Evolutionary conservation across 2,888 invertebrate genomes (phyloP), one percentile per base, ranked within the genome.

Genomic region (Cataglyphis rosenhaueri): DNA sequence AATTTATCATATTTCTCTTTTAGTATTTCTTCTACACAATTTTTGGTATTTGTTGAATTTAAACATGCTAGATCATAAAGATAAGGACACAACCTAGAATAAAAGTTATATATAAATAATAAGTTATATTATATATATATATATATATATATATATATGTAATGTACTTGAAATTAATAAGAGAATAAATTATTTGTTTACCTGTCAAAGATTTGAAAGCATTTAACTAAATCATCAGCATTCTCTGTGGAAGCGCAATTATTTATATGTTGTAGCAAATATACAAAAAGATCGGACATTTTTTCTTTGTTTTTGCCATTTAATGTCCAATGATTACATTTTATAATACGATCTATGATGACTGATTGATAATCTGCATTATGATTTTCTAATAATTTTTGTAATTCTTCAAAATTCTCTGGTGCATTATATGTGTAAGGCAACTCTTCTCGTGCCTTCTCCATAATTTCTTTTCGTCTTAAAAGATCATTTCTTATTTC

Each of bases 281-380:
- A 97, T 0, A 96, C 96, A 92, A 97, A 98, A 0, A 99, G 94
- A 89, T 96, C 95, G 75, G 96, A 96, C 15, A 98, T 95, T 91
- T 97, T 96, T 52, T 97, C 96, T 93, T 97, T 97, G 92, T 98
- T 98, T 21, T 96, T 96, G 87, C 96, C 96, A 8, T 96, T 96
- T 73, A 98, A 94, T 91, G 97, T 97, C 2, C 98, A 98, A 94
- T 98, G 97, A 95, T 98, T 97, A 91, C 97, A 98, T 95, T 98
- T 98, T 25, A 98, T 97, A 88, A 99, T 96, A 91, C 98, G 96
- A 91, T 97, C 97, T 66, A 99, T 93, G 12, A 98, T 96, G 15
- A 96, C 95, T 0, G 96, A 95, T 91, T 98, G 97, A 91, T 97
- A 96, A 18, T 96, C 95, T 1, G 96, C 95, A 10, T 96, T 95